phyloP scores from a whole-genome alignment of 2,888 invertebrate species.

The Drosophila diplacantha region DNA sequence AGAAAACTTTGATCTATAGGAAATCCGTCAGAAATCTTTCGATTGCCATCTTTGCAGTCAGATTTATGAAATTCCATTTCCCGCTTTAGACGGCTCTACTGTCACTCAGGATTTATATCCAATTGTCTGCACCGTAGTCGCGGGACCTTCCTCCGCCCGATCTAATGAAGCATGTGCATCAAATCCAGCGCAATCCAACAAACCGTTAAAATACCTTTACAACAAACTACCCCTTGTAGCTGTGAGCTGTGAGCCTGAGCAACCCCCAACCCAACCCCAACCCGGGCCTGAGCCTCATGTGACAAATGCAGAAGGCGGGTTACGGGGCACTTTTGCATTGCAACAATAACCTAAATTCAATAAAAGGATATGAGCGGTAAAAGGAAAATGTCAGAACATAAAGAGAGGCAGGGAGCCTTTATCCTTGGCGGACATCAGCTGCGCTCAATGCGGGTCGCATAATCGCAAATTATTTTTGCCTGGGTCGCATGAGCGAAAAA shows the following conservation, averaged over 20 bases:
- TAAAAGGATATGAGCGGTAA: conserved; percentile 58
- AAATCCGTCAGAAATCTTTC: too few species aligned
- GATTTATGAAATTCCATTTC: conserved; percentile 18
- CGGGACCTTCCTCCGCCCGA: conserved; percentile 12
- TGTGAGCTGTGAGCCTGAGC: conserved; percentile 4
- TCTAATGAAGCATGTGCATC: conserved; percentile 62
- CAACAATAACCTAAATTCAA: conserved; percentile 70
- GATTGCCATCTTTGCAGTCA: conserved; percentile 23
- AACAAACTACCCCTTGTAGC: conserved; percentile 38
- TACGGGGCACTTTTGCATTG: conserved; percentile 40
- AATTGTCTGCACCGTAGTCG: conserved; percentile 15
- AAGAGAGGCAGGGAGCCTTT: conserved; percentile 36
- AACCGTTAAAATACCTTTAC: conserved; percentile 62
- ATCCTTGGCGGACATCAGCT: conserved; percentile 59
- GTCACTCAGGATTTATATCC: conserved; percentile 30
- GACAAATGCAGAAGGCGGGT: conserved; percentile 58
- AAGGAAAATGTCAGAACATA: conserved; percentile 42
- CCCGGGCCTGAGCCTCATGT: conserved; percentile 23
- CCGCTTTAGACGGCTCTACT: conserved; percentile 5
- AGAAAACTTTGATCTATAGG: not conserved
- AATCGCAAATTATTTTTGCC: conserved; percentile 58
- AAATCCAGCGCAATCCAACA: conserved; percentile 53
- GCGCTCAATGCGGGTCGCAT: conserved; percentile 59
- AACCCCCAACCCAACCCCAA: conserved; percentile 20
- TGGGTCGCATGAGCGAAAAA: conserved; percentile 36